phyloP scores from a whole-genome alignment of 2,888 invertebrate genomes.

The Amblyjoppa fuscipennis region DNA sequence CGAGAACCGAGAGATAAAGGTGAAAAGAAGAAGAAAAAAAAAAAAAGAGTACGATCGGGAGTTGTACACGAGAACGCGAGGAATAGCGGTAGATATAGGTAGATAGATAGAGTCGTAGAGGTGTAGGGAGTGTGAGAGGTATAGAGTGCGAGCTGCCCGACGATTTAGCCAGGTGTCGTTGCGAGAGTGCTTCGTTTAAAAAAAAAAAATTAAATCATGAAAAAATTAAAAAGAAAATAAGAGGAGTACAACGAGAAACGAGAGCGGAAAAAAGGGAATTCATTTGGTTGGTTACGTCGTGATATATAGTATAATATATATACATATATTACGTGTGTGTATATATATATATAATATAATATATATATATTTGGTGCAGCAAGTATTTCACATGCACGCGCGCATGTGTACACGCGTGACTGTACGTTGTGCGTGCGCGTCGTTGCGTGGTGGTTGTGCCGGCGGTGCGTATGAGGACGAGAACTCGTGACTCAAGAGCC shows the following conservation, averaged over 20 bases:
- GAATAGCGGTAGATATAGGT: slow-evolving; percentile 43
- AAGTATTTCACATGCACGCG: slow-evolving; percentile 59
- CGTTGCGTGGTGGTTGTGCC: slow-evolving; percentile 45
- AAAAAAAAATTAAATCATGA: background rate
- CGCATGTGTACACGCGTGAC: slow-evolving; percentile 66
- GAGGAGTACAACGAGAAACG: background rate
- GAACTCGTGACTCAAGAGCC: slow-evolving; percentile 69
- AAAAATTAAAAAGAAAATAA: slow-evolving; percentile 1
- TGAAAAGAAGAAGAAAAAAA: slow-evolving; percentile 26
- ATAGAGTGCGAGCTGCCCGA: slow-evolving; percentile 24
- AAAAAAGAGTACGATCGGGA: slow-evolving; percentile 20
- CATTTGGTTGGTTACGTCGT: slow-evolving; percentile 4
- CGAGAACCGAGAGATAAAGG: slow-evolving; percentile 59
- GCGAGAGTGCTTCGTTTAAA: slow-evolving; percentile 25
- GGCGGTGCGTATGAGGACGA: slow-evolving; percentile 66
- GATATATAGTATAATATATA: background rate
- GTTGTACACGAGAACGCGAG: slow-evolving; percentile 29
- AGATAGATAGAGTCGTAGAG: slow-evolving; percentile 27
- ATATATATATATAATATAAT: slow-evolving; percentile 23
- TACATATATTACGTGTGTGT: too few species aligned
- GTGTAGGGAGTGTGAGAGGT: background rate
- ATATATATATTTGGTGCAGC: slow-evolving; percentile 37
- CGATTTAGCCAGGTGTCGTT: slow-evolving; percentile 42
- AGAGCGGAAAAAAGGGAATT: background rate
- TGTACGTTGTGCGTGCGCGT: slow-evolving; percentile 61